Conservation (phyloP, 1,140 invertebrate genomes). For the Drosophila takahashii region DNA sequence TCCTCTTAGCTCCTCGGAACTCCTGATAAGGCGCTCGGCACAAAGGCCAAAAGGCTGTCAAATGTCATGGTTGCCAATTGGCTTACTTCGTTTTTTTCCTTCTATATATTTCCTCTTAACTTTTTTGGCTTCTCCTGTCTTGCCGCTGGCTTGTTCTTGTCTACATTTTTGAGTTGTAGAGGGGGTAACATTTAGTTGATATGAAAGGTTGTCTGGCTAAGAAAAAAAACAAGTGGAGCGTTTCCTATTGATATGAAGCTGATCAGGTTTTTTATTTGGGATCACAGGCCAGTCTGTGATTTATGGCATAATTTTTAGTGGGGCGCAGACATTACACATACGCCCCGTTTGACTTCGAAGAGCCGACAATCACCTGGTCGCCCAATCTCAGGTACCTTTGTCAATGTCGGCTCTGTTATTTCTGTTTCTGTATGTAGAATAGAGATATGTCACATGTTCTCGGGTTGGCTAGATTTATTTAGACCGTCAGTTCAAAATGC, state of each 20-base stretch:
- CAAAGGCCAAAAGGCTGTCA: slow-evolving; percentile 79
- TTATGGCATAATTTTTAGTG: slow-evolving; percentile 41
- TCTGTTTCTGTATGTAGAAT: slow-evolving; percentile 48
- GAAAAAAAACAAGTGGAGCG: slow-evolving; percentile 38
- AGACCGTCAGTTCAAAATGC: slow-evolving; percentile 67
- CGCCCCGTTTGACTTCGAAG: slow-evolving; percentile 36
- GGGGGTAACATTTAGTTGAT: slow-evolving; percentile 42
- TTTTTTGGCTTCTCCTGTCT: slow-evolving; percentile 29
- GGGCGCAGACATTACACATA: slow-evolving; percentile 26
- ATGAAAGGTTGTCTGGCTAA: slow-evolving; percentile 53
- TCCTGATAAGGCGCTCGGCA: slow-evolving; percentile 76
- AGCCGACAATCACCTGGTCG: slow-evolving; percentile 58
- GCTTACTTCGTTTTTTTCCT: slow-evolving; percentile 3
- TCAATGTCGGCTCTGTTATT: slow-evolving; percentile 56
- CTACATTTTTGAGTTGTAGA: slow-evolving; percentile 39
- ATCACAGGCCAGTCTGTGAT: slow-evolving; percentile 39
- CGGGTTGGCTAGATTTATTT: slow-evolving; percentile 59
- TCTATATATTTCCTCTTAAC: neutral
- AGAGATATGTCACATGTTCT: slow-evolving; percentile 73
- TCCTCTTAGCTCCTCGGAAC: slow-evolving; percentile 25
- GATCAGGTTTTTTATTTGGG: slow-evolving; percentile 29
- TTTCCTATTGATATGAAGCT: slow-evolving; percentile 37
- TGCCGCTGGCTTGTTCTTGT: slow-evolving; percentile 35
- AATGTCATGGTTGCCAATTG: slow-evolving; percentile 68
- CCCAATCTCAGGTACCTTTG: slow-evolving; percentile 61